Percentiles rank a stretch among this genome's conserved stretches.
phyloP scores from a whole-genome alignment of 2,888 invertebrate genomes.

The Diarsia mendica region DNA sequence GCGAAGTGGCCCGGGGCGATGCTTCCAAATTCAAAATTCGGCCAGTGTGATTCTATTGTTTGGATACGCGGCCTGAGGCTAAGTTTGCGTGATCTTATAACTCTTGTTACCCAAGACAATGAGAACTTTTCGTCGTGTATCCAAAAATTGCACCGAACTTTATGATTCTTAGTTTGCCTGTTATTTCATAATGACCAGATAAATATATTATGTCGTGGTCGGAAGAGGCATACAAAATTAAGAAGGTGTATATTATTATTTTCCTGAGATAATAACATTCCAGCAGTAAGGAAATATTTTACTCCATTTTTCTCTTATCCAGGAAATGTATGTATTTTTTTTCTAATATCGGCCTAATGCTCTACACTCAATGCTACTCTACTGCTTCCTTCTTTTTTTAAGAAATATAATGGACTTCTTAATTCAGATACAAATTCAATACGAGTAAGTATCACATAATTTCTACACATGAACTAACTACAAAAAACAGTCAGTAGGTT shows the following conservation, averaged over 20 bases:
- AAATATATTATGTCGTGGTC: background rate
- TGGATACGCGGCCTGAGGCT: constrained; percentile 69
- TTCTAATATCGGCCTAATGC: background rate
- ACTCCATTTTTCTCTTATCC: background rate
- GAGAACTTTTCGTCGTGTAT: constrained; percentile 63
- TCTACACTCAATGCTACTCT: no score
- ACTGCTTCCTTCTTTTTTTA: background rate
- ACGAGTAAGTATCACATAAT: background rate
- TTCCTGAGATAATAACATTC: background rate
- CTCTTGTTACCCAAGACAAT: constrained; percentile 69
- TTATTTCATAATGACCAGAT: background rate
- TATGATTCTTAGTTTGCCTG: constrained; percentile 22
- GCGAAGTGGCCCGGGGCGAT: constrained; percentile 75
- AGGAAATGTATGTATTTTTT: background rate
- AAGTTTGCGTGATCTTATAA: constrained; percentile 78
- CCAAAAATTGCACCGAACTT: constrained; percentile 31
- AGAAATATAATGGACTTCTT: background rate
- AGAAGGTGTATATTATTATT: background rate
- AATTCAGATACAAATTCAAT: background rate
- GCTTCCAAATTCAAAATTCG: constrained; percentile 81
- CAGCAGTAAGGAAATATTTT: background rate
- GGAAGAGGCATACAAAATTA: no score
- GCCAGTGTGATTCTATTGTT: constrained; percentile 61
- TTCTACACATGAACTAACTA: background rate
- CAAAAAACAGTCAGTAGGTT: background rate